These are phyloP conservation scores for Liposcelis brunnea DNA, from an alignment of 2,888 invertebrate genomes.

Conservation along the genomic window DNA sequence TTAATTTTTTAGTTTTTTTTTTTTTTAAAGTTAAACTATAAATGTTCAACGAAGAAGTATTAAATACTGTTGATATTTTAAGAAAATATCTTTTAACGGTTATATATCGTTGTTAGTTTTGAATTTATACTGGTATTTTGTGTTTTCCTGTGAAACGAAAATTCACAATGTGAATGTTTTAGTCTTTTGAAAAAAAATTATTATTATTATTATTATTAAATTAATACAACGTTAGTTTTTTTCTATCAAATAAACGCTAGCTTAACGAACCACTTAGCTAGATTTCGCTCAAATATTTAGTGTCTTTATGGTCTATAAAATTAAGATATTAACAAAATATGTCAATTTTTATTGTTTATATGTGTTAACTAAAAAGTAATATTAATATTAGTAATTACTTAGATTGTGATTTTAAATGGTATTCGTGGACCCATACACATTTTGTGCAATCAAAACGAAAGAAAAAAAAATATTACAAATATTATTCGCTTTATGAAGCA, in stretches of 20 bases:
- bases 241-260: background rate
- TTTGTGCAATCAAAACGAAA: constrained; percentile 2
- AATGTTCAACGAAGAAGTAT: no score
- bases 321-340: constrained; percentile 4
- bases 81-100: no score
- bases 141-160: no score
- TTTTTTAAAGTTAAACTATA: no score
- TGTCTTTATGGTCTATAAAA: constrained; percentile 7
- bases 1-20: no score
- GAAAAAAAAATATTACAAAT: background rate
- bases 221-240: background rate
- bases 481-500: background rate
- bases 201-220: background rate
- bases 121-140: no score
- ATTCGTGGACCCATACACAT: constrained; percentile 7
- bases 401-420: constrained; percentile 9
- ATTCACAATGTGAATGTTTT: background rate
- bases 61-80: no score
- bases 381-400: background rate
- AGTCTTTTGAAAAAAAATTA: background rate
- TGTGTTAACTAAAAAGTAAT: constrained; percentile 3
- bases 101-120: no score
- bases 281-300: constrained; percentile 9
- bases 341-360: constrained; percentile 9
- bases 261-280: constrained; percentile 1